Evolutionary conservation across 1,140 invertebrate genomes (phyloP).

Genomic region (Lordiphosa mommai): DNA sequence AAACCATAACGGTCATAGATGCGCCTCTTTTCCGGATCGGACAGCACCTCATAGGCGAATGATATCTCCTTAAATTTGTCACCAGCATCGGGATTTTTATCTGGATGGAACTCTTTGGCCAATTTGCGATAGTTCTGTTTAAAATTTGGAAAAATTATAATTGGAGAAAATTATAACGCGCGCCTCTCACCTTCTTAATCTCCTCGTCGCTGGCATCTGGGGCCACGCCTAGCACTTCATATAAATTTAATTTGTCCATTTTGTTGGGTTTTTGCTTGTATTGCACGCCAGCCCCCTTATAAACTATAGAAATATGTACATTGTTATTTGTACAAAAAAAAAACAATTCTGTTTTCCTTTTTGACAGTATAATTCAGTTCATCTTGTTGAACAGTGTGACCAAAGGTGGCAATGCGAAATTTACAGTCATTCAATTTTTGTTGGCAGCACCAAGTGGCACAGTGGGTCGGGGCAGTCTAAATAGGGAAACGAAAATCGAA

Average conservation of each 20-base stretch:
- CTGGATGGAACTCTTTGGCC: slow-evolving; percentile 93
- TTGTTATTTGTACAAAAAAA: slow-evolving; percentile 19
- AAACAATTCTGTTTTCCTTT: slow-evolving; percentile 20
- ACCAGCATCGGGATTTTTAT: slow-evolving; percentile 90
- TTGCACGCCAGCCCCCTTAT: slow-evolving; percentile 23
- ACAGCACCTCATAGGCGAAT: slow-evolving; percentile 92
- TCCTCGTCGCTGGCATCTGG: slow-evolving; percentile 88
- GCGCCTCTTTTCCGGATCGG: slow-evolving; percentile 85
- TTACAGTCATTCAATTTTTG: too few relatives aligned
- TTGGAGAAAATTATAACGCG: not conserved
- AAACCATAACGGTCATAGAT: slow-evolving; percentile 89
- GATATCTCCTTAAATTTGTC: slow-evolving; percentile 95
- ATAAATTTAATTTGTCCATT: slow-evolving; percentile 89
- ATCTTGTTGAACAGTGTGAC: slow-evolving; percentile 38
- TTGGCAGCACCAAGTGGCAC: not conserved
- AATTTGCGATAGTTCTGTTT: slow-evolving; percentile 89
- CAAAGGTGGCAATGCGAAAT: not conserved
- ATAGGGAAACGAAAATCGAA: too few relatives aligned
- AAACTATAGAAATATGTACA: slow-evolving; percentile 34
- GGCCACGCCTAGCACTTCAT: slow-evolving; percentile 89
- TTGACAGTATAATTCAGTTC: slow-evolving; percentile 40
- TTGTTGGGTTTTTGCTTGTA: not conserved
- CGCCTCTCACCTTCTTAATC: slow-evolving; percentile 90
- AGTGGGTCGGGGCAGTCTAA: too few relatives aligned
- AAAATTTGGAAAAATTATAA: slow-evolving; percentile 51